phyloP scores from a whole-genome alignment of 2,888 invertebrate genomes.

The Sussaba pulchella region DNA sequence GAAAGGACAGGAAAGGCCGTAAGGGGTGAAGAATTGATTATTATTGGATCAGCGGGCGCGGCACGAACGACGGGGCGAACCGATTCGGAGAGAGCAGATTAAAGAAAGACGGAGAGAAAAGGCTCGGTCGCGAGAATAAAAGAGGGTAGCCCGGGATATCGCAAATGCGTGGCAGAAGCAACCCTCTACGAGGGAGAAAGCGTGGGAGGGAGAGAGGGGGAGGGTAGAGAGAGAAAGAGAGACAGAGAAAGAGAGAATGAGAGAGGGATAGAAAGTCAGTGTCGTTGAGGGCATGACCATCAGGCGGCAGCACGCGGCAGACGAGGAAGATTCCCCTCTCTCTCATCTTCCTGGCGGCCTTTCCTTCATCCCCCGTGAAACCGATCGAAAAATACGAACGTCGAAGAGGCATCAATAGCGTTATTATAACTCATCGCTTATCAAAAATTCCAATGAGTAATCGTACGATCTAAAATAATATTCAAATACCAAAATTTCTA shows the following conservation, averaged over 20 bases:
- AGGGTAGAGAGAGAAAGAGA: background rate
- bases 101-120: conserved; percentile 29
- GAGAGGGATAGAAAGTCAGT: conserved; percentile 44
- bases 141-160: conserved; percentile 42
- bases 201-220: conserved; percentile 25
- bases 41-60: conserved; percentile 75
- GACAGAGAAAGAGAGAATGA: conserved; percentile 27
- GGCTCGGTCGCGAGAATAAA: conserved; percentile 45
- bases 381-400: conserved; percentile 26
- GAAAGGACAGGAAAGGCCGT: conserved; percentile 31
- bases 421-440: conserved; percentile 22
- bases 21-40: conserved; percentile 72
- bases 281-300: conserved; percentile 71
- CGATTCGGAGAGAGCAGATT: conserved; percentile 65
- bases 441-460: too few species aligned
- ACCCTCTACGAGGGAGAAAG: conserved; percentile 46
- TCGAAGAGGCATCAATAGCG: conserved; percentile 41
- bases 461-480: too few species aligned
- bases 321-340: conserved; percentile 39
- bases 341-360: conserved; percentile 25
- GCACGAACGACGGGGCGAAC: conserved; percentile 63
- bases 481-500: too few species aligned
- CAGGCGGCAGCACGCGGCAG: conserved; percentile 71
- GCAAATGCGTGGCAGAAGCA: conserved; percentile 63
- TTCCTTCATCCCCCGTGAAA: conserved; percentile 39